Base-by-base conservation (phyloP, 2,797 vertebrate species). In the Rhinatrema bivittatum region DNA sequence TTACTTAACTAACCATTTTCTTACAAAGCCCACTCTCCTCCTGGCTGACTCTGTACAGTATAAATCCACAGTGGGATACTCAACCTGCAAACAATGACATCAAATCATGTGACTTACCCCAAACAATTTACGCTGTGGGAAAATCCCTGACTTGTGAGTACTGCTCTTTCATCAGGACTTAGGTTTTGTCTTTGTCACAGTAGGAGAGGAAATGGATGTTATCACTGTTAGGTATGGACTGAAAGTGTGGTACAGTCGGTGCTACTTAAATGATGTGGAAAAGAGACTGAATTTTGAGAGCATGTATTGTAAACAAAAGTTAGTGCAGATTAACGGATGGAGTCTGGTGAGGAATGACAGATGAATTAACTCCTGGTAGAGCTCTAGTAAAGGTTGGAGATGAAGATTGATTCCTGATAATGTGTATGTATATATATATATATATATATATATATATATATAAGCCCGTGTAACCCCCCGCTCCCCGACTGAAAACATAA, bases 51-150 rank as follows among this genome's bases (percentile, higher is more conserved):
- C 50, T 51, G 25, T 37, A 51, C 51, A 60, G 44, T 50, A 65
- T 50, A 68, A 65, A 64, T 34, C 61, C 55, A 20, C 57, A 60
- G 58, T 56, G 31, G 66, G 65, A 56, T 25, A 65, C 26, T 53
- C 56, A 23, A 55, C 52, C 65, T 6, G 4, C 46, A 49, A 41
- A 57, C 53, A 51, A 33, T 60, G 59, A 79, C 36, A 65, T 36
- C 60, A 66, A 58, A 60, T 65, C 50, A 43, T 43, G 42, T 50
- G 63, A 76, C 53, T 69, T 65, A 44, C n/a, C 52, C 47, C 44
- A 57, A 72, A 70, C 65, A 66, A 77, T 76, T 76, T 74, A 52
- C 68, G 66, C 74, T 42, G 70, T 47, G 44, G 62, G 65, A 65
- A 76, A 73, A 70, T 57, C 55, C 43, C 54, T 29, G 41, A 49